Evolutionary conservation across 2,797 vertebrate genomes (phyloP), one percentile per base, ranked within the genome.

Genomic region (Channallabes apus): DNA sequence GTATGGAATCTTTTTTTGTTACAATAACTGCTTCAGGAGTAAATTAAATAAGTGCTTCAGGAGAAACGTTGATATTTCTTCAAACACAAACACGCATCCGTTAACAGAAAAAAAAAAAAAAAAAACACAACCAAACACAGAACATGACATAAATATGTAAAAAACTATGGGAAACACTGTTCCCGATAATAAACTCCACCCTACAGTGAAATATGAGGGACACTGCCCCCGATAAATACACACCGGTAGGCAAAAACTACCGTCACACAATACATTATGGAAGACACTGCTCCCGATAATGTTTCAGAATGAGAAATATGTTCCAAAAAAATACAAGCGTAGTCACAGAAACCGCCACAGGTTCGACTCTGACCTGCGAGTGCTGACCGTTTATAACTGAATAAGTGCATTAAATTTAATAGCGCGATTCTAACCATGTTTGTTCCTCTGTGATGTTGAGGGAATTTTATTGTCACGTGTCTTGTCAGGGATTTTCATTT

Each of bases 101-200:
- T 35, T n/a, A 64, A 62, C 59, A 86, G 27, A 71, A 14, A 35
- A 83, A 35, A 84, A 85, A 88, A 84, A 80, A 77, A 87, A 0
- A 35, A 35, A 35, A 35, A 35, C 76, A 71, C n/a, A n/a, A n/a
- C n/a, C n/a, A n/a, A 9, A 82, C 32, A 72, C 77, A 79, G 85
- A 84, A 88, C 81, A 24, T 78, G 85, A 92, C 89, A 92, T 91
- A 93, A 72, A 92, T 92, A 91, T 91, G 93, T 91, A 85, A 94
- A 96, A 95, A 97, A 98, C 96, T 97, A 96, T 98, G 97, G 96
- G 97, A 98, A 97, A 98, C 97, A 96, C 97, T 98, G 97, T 97
- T 91, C 97, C 97, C 97, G 97, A 99, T 96, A 98, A 98, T 97
- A 95, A 94, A 90, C 94, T 97, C 97, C 97, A 98, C 97, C 95